Evolutionary conservation across 2,797 vertebrate species (phyloP).

Genomic region (Tangara arthus): DNA sequence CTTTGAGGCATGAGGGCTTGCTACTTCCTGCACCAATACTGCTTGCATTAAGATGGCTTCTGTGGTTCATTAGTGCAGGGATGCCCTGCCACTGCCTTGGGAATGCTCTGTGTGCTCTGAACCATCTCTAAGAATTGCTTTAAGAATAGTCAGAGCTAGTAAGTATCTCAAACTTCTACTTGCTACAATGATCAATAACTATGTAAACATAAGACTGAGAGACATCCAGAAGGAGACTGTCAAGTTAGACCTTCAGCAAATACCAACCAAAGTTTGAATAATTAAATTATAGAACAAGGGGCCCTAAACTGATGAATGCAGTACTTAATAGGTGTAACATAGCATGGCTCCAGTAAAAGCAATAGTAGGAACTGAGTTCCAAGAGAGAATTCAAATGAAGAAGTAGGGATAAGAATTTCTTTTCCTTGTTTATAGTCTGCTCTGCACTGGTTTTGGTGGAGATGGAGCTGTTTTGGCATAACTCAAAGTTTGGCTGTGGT

Average conservation of each 20-base stretch:
- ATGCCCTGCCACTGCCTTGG: not conserved
- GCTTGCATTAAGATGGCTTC: not conserved
- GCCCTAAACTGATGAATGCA: not conserved
- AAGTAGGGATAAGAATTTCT: not conserved
- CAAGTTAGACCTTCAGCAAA: not conserved
- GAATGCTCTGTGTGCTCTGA: not conserved
- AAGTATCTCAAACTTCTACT: not conserved
- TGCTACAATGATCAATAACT: rapidly evolving
- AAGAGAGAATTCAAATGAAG: not conserved
- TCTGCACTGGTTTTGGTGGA: not conserved
- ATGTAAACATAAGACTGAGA: not conserved
- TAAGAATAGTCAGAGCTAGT: not conserved
- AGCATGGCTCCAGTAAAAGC: not conserved
- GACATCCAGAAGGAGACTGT: not conserved
- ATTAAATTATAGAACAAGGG: not conserved
- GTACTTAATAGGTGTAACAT: not conserved
- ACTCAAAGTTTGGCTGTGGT: not conserved
- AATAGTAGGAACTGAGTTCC: not conserved
- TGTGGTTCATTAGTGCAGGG: not conserved
- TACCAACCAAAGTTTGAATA: not conserved
- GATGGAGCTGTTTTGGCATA: not conserved
- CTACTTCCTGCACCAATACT: not conserved
- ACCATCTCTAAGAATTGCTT: not conserved
- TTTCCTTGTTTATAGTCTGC: not conserved
- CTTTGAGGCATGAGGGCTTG: not conserved